Base-by-base conservation (phyloP, 2,113 vertebrate genomes). In the Laticauda laticaudata region DNA sequence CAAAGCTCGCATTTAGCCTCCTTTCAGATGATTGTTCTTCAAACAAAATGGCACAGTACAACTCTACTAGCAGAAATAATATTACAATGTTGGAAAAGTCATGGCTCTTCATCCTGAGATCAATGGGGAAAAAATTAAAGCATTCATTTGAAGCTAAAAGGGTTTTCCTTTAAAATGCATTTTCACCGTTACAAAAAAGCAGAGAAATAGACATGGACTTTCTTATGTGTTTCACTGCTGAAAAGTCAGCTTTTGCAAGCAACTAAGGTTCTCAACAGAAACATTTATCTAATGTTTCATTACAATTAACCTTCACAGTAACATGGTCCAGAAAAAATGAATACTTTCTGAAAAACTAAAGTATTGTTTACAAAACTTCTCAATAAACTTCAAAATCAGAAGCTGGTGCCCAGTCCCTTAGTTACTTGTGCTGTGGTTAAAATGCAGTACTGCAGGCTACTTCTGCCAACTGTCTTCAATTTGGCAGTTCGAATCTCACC, bases 171-270 rank as follows among this genome's bases (percentile, higher is more conserved):
- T 81, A 81, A 55, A 91, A 56, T 57, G 53, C 39, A 91, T 88
- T 88, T 64, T 39, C 43, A n/a, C 39, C 4, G 29, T 91, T 59
- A 88, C 61, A 93, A 91, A 93, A 91, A 88, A 93, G 61, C 93
- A 34, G 57, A 87, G 6, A 45, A 75, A 57, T 11, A 15, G 56
- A 57, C 86, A 88, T 55, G 5, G 56, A 51, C 8, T 91, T 91
- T 91, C 86, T 81, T 88, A 59, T 85, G 29, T 9, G 12, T 64
- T 88, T 64, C 39, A 21, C 53, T 87, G 89, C 59, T 93, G 92
- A 87, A 93, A 93, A 86, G 29, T 61, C 53, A 81, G 34, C 88
- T 93, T 88, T 61, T 88, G 54, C 51, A 56, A 24, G 18, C 24
- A 91, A 34, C 15, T 56, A 21, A 48, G 7, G 14, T 86, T 90